phyloP scores from a whole-genome alignment of 2,797 vertebrate genomes.

The Alca torda region DNA sequence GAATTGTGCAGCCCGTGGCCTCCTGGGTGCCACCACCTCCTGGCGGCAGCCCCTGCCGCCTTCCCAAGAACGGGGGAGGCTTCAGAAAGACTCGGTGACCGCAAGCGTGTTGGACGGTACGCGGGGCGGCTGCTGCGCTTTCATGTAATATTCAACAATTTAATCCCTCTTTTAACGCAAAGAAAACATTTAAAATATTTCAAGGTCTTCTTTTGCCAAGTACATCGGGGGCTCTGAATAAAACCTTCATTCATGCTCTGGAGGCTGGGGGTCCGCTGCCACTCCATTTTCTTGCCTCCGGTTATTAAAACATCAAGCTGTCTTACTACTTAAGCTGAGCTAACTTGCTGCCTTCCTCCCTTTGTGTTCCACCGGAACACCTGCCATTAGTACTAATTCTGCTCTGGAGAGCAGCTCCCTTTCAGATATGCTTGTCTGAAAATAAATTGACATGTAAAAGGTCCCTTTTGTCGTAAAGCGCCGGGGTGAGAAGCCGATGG shows the following conservation, averaged over 20 bases:
- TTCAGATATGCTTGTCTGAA: constrained; percentile 69
- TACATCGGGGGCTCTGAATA: constrained; percentile 44
- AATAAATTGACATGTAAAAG: constrained; percentile 69
- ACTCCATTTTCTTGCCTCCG: constrained; percentile 27
- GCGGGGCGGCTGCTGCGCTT: background rate
- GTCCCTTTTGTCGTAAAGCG: constrained; percentile 57
- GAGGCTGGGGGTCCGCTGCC: constrained; percentile 32
- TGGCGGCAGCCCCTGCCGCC: accelerated
- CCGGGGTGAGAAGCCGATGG: background rate
- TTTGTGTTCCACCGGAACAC: constrained; percentile 53
- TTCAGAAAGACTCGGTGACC: background rate
- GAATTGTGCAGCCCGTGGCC: background rate
- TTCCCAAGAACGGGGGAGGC: background rate
- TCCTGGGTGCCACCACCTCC: background rate
- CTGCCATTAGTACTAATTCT: constrained; percentile 58
- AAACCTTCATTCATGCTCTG: constrained; percentile 53
- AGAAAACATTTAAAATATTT: constrained; percentile 43
- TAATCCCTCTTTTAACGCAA: constrained; percentile 48
- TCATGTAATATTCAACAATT: constrained; percentile 28
- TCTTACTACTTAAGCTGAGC: constrained; percentile 16
- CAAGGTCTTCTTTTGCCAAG: constrained; percentile 13
- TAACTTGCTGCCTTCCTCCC: constrained; percentile 42
- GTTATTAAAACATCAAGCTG: constrained; percentile 71
- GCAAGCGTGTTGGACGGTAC: background rate
- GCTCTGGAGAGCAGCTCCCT: constrained; percentile 55